Conservation (phyloP, 2,797 vertebrate species). For the Lophius americanus region DNA sequence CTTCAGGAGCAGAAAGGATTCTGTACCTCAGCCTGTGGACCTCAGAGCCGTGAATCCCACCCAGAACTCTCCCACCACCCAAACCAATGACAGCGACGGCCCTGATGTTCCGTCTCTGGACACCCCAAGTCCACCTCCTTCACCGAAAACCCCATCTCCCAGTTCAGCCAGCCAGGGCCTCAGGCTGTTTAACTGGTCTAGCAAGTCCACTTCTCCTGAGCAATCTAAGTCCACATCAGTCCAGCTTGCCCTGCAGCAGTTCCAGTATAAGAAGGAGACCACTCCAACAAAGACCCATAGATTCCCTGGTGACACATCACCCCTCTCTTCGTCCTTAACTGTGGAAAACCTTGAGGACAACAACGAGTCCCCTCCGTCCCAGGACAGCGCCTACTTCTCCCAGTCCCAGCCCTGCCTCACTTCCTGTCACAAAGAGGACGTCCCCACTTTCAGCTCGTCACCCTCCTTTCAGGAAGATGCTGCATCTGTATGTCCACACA, state of each 20-base stretch:
- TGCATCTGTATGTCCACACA: slow-evolving; percentile 42
- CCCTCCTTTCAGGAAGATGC: slow-evolving; percentile 17
- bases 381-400: slow-evolving; percentile 76
- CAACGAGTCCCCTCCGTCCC: slow-evolving; percentile 68
- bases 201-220: slow-evolving; percentile 42
- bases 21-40: slow-evolving; percentile 16
- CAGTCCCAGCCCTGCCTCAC: slow-evolving; percentile 69
- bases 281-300: slow-evolving; percentile 4
- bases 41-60: background rate
- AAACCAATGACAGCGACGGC: slow-evolving; percentile 19
- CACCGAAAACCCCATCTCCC: slow-evolving; percentile 18
- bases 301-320: background rate
- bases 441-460: slow-evolving; percentile 1
- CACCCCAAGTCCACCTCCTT: slow-evolving; percentile 54
- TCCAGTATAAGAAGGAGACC: slow-evolving; percentile 72
- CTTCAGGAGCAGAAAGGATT: slow-evolving; percentile 75
- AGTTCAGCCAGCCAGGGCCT: slow-evolving; percentile 54
- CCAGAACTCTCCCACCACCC: background rate
- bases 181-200: slow-evolving; percentile 82
- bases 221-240: slow-evolving; percentile 40
- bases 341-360: slow-evolving; percentile 27
- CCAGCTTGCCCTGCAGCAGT: slow-evolving; percentile 73
- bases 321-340: slow-evolving; percentile 1
- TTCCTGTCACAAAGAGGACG: slow-evolving; percentile 37
- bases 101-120: slow-evolving; percentile 41